A percentile compares a stretch with the other conserved stretches of the same genome.
Evolutionary conservation across 2,113 vertebrate genomes (phyloP).

Genomic region (Pangasianodon hypophthalmus): DNA sequence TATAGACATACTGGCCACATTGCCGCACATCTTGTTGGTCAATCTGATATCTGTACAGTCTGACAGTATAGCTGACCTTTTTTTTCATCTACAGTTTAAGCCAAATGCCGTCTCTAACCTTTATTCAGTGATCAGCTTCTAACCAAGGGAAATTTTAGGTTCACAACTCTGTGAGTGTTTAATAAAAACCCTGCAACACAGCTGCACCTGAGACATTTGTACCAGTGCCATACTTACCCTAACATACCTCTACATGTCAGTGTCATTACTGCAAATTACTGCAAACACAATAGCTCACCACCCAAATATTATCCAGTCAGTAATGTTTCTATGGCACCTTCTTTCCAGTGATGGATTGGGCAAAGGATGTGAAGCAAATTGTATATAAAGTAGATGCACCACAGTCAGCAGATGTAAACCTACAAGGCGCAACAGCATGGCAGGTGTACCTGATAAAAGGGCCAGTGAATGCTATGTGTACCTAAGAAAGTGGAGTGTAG

Average conservation of each 20-base stretch:
- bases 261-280: not conserved
- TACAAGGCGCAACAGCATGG: not conserved
- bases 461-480: not conserved
- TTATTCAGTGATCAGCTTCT: not conserved
- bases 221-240: not conserved
- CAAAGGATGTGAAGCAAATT: not conserved
- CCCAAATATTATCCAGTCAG: not conserved
- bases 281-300: not conserved
- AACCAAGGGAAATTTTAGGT: not conserved
- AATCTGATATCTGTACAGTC: not conserved
- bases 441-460: not conserved
- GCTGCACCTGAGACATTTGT: not conserved
- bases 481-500: constrained; percentile 4
- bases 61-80: not conserved
- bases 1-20: not conserved
- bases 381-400: not conserved
- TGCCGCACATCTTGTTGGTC: not conserved
- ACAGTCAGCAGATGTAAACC: not conserved
- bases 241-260: not conserved
- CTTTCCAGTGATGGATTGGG: not conserved
- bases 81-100: not conserved
- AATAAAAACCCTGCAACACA: not conserved
- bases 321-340: no score
- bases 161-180: not conserved
- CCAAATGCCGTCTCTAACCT: no score